These are phyloP conservation scores for Sarcophaga rosellei DNA, from an alignment of 2,888 invertebrate species.

Conservation along the genomic window DNA sequence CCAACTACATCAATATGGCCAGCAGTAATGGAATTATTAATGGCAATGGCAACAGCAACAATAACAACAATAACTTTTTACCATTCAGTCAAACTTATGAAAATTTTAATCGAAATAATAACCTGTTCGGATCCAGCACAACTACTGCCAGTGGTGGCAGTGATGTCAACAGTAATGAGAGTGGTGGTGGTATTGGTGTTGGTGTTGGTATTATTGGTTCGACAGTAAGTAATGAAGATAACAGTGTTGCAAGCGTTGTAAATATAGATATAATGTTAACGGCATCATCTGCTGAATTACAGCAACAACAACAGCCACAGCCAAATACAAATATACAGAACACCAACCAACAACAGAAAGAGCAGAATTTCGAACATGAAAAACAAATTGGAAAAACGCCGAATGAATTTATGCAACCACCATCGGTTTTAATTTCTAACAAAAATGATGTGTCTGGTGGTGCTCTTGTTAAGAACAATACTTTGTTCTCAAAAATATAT, in stretches of 20 bases:
- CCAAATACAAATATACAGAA: conserved; percentile 43
- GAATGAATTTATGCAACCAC: conserved; percentile 73
- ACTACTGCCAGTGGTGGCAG: conserved; percentile 41
- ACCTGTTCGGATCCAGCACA: conserved; percentile 51
- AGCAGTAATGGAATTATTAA: conserved; percentile 67
- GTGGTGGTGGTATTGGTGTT: neutral
- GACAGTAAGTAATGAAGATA: conserved; percentile 53
- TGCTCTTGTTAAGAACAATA: conserved; percentile 50
- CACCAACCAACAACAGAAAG: conserved; percentile 55
- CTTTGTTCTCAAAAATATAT: conserved; percentile 63
- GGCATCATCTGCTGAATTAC: conserved; percentile 76
- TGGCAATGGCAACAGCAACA: conserved; percentile 48
- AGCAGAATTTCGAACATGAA: conserved; percentile 58
- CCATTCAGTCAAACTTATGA: conserved; percentile 39
- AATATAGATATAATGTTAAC: conserved; percentile 80
- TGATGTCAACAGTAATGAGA: conserved; percentile 61
- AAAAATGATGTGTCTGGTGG: conserved; percentile 37
- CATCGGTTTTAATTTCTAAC: conserved; percentile 59
- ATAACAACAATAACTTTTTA: conserved; percentile 6
- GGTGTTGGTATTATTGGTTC: conserved; percentile 4
- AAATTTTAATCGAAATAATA: conserved; percentile 48
- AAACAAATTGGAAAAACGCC: conserved; percentile 68
- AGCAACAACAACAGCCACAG: conserved; percentile 60
- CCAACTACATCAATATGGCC: conserved; percentile 29
- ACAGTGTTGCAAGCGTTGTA: conserved; percentile 76